Conservation (phyloP, 2,797 vertebrate species). For the Pipistrellus pygmaeus region DNA sequence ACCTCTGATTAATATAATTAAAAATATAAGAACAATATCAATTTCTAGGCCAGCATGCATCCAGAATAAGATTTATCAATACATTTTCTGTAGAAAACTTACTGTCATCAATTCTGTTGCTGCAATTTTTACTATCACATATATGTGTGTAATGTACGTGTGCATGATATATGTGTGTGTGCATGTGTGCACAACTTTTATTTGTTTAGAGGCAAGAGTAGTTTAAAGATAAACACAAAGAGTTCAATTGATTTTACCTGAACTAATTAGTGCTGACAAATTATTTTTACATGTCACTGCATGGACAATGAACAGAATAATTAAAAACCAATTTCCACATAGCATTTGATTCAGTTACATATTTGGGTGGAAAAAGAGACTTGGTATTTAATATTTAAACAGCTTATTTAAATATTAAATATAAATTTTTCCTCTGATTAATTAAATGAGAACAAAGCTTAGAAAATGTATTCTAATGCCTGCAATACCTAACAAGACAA, state of each 20-base stretch:
- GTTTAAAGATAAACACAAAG: conserved; percentile 63
- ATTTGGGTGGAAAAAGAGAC: conserved; percentile 68
- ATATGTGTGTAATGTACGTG: neutral
- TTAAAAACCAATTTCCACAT: conserved; percentile 33
- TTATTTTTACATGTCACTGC: conserved; percentile 52
- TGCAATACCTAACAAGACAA: conserved; percentile 18
- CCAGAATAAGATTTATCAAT: conserved; percentile 46
- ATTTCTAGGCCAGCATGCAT: neutral
- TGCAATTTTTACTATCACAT: neutral
- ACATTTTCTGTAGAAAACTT: neutral
- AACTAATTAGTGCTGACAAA: conserved; percentile 71
- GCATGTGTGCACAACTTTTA: neutral
- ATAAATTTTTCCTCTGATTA: conserved; percentile 63
- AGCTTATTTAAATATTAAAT: conserved; percentile 82
- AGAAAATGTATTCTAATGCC: conserved; percentile 55
- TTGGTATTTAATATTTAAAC: conserved; percentile 83
- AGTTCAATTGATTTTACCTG: conserved; percentile 60
- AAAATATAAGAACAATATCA: neutral
- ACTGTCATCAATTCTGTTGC: neutral
- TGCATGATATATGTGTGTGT: neutral
- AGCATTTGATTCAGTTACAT: conserved; percentile 54
- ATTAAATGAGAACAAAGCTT: conserved; percentile 63
- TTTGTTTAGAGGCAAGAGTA: neutral
- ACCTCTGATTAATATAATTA: neutral
- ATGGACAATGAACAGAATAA: conserved; percentile 51